A percentile compares a stretch with the other conserved stretches of the same genome.
Conservation (phyloP, 2,797 vertebrate species). For the Iguana delicatissima region DNA sequence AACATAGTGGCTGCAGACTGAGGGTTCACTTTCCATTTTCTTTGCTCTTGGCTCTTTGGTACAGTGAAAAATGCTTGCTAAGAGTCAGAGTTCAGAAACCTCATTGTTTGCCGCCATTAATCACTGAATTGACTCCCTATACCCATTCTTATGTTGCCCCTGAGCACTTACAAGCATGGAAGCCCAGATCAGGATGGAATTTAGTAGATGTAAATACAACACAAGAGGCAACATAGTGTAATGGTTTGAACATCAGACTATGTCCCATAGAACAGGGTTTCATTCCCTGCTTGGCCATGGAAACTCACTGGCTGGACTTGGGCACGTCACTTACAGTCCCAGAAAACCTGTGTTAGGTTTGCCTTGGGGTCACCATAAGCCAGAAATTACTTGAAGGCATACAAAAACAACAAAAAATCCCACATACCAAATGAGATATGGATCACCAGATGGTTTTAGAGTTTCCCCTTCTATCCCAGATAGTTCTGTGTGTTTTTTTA, state of each 20-base stretch:
- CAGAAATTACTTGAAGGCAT: too few relatives aligned
- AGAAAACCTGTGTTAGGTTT: too few relatives aligned
- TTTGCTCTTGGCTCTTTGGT: conserved; percentile 39
- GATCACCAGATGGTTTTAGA: background rate
- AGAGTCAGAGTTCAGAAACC: conserved; percentile 48
- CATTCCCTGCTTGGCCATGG: too few relatives aligned
- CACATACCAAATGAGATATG: background rate
- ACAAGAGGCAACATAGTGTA: too few relatives aligned
- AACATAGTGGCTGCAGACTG: conserved; percentile 10
- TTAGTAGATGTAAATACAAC: background rate
- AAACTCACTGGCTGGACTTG: too few relatives aligned
- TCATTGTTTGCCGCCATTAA: conserved; percentile 45
- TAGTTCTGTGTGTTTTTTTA: background rate
- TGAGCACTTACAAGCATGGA: conserved; percentile 5
- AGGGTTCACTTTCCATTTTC: conserved; percentile 29
- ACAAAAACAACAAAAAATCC: too few relatives aligned
- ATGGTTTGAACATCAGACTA: too few relatives aligned
- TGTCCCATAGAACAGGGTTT: too few relatives aligned
- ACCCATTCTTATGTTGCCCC: background rate
- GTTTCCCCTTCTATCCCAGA: background rate
- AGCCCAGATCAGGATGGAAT: background rate
- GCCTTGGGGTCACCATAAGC: too few relatives aligned
- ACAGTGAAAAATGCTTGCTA: conserved; percentile 55
- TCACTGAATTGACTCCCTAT: conserved; percentile 3
- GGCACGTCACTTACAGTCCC: too few relatives aligned